Evolutionary conservation across 2,888 invertebrate genomes (phyloP).

Genomic region (Athripsodes cinereus): DNA sequence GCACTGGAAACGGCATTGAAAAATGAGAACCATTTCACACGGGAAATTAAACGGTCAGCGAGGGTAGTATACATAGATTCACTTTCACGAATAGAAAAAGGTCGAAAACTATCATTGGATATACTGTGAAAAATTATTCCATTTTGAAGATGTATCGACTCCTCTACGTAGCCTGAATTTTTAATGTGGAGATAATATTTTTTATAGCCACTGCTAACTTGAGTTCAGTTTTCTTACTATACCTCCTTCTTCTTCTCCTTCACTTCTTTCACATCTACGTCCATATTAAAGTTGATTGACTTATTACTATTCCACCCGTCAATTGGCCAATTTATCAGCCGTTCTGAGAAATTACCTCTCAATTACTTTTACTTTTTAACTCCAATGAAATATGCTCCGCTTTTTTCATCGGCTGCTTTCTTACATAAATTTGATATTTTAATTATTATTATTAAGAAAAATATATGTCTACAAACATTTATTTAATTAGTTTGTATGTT

Average conservation of each 20-base stretch:
- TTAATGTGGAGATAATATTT: neutral
- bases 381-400: too few relatives aligned
- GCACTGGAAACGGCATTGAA: slow-evolving; percentile 9
- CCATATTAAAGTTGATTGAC: neutral
- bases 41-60: slow-evolving; percentile 24
- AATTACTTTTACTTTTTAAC: too few relatives aligned
- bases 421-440: too few relatives aligned
- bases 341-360: neutral
- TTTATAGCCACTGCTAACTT: too few relatives aligned
- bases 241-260: too few relatives aligned
- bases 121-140: slow-evolving; percentile 21
- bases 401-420: too few relatives aligned
- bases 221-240: too few relatives aligned
- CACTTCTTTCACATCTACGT: neutral
- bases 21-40: slow-evolving; percentile 24
- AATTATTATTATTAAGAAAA: too few relatives aligned
- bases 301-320: neutral
- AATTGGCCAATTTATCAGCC: neutral
- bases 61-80: neutral
- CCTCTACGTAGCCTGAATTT: neutral
- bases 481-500: too few relatives aligned
- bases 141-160: slow-evolving; percentile 21
- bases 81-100: slow-evolving; percentile 1
- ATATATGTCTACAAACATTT: too few relatives aligned
- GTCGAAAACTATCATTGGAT: slow-evolving; percentile 10